Evolutionary conservation across 1,140 invertebrate species (phyloP).

Genomic region (Leptopilina boulardi): DNA sequence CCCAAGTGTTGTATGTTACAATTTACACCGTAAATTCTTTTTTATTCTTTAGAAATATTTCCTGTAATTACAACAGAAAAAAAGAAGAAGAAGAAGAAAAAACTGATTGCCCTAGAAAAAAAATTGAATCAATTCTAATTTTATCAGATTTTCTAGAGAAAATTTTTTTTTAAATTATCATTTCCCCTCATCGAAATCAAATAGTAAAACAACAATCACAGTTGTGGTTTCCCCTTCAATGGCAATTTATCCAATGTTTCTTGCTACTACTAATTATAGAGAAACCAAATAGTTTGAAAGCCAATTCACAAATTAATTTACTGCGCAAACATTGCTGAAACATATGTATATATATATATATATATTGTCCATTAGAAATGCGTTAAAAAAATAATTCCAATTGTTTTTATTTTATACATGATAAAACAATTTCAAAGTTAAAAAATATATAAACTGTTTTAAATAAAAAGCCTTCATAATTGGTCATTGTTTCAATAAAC

Average conservation of each 20-base stretch:
- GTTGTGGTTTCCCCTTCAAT: neutral
- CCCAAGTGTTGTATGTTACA: too few relatives aligned
- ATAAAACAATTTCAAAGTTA: too few relatives aligned
- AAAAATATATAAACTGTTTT: too few relatives aligned
- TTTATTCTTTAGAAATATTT: too few relatives aligned
- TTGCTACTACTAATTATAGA: neutral
- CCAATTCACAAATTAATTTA: neutral
- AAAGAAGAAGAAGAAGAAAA: too few relatives aligned
- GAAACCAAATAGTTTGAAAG: neutral
- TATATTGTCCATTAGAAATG: neutral
- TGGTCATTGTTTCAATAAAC: too few relatives aligned
- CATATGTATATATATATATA: too few relatives aligned
- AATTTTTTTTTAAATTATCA: neutral
- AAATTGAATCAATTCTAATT: neutral
- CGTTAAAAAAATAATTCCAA: neutral
- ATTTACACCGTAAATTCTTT: too few relatives aligned
- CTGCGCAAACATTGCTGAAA: neutral
- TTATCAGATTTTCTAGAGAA: neutral
- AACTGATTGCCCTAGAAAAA: too few relatives aligned
- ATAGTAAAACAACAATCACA: neutral
- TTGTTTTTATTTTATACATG: neutral
- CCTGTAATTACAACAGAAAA: too few relatives aligned
- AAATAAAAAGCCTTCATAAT: too few relatives aligned
- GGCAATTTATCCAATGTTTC: neutral
- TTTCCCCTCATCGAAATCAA: neutral